Conservation (phyloP, 64 coral and sea anemone genomes). For the Actinia equina region DNA sequence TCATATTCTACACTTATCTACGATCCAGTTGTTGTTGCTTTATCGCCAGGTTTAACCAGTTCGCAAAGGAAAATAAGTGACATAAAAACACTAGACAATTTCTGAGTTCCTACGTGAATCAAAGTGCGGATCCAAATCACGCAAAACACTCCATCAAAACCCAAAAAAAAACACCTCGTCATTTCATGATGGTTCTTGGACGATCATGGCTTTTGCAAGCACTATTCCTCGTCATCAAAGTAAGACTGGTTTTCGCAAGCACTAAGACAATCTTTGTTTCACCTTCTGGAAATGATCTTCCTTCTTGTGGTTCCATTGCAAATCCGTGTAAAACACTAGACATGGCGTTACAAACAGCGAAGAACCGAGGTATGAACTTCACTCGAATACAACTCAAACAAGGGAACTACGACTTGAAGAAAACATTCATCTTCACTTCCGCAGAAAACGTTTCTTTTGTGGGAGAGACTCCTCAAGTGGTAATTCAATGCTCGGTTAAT, state of each 20-base stretch:
- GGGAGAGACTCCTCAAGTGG: slow-evolving; percentile 27
- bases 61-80: no score
- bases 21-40: no score
- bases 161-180: no score
- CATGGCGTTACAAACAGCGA: neutral
- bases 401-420: slow-evolving; percentile 37
- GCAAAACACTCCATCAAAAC: neutral
- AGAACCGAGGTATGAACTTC: neutral
- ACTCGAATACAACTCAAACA: slow-evolving; percentile 20
- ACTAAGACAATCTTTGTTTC: neutral
- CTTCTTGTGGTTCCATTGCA: slow-evolving; percentile 3
- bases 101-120: no score
- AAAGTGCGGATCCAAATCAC: neutral
- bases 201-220: neutral
- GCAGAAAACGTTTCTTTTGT: slow-evolving; percentile 40
- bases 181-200: neutral
- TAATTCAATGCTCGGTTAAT: slow-evolving; percentile 46
- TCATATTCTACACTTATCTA: no score
- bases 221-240: neutral
- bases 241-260: neutral
- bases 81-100: no score
- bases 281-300: slow-evolving; percentile 4
- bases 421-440: slow-evolving; percentile 25
- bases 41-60: no score
- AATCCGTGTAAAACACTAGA: slow-evolving; percentile 29